These are phyloP conservation scores for Sinelater perroti DNA, from an alignment of 2,888 invertebrate genomes.

Conservation along the genomic window DNA sequence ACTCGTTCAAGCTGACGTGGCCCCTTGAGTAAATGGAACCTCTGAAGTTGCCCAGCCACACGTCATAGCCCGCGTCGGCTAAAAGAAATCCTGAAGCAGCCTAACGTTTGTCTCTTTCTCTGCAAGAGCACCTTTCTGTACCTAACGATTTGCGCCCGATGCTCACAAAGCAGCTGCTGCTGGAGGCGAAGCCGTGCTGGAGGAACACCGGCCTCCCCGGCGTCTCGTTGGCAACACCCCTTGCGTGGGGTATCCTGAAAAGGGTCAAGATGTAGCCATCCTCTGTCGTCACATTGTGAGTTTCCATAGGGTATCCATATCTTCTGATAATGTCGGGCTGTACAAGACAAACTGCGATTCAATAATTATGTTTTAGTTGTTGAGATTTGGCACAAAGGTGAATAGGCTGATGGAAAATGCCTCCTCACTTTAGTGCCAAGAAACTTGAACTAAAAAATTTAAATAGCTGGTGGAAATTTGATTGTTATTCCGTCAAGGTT, in stretches of 20 bases:
- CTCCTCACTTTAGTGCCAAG: too few relatives aligned
- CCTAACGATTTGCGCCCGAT: slow-evolving; percentile 35
- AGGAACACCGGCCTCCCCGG: slow-evolving; percentile 30
- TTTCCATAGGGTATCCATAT: slow-evolving; percentile 31
- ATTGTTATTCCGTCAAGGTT: background rate
- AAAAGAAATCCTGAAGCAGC: slow-evolving; percentile 33
- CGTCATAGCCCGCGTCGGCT: slow-evolving; percentile 36
- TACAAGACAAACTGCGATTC: background rate
- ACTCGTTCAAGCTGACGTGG: slow-evolving; percentile 24
- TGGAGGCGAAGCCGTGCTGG: slow-evolving; percentile 37
- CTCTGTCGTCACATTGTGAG: slow-evolving; percentile 34
- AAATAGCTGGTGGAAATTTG: background rate
- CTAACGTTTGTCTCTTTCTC: too few relatives aligned
- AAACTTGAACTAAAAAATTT: too few relatives aligned
- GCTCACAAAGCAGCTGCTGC: slow-evolving; percentile 31
- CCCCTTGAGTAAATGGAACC: slow-evolving; percentile 37
- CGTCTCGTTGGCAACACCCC: background rate
- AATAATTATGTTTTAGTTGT: background rate
- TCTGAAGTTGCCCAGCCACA: slow-evolving; percentile 41
- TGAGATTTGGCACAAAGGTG: background rate
- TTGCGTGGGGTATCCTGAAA: slow-evolving; percentile 31
- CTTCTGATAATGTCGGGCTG: slow-evolving; percentile 36
- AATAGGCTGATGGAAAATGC: too few relatives aligned
- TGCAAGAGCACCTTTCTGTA: background rate
- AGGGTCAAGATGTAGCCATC: slow-evolving; percentile 38